Percentiles rank a stretch among this genome's conserved stretches.
Conservation (phyloP, 2,797 vertebrate genomes). For the Acomys russatus region DNA sequence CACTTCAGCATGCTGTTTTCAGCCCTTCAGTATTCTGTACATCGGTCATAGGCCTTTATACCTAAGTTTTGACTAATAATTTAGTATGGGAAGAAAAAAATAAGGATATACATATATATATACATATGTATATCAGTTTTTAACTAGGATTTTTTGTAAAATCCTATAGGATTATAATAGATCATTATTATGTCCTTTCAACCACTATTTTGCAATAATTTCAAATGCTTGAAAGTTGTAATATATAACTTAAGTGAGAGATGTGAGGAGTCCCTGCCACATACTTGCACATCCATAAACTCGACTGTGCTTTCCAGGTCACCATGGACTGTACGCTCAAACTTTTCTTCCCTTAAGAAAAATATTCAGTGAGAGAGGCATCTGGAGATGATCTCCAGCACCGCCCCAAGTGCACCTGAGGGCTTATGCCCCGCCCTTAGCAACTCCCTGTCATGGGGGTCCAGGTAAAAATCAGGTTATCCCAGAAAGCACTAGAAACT, state of each 20-base stretch:
- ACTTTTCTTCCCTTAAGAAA: neutral
- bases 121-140: neutral
- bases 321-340: neutral
- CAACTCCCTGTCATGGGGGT: neutral
- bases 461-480: slow-evolving; percentile 41
- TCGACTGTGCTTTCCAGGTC: neutral
- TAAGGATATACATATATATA: neutral
- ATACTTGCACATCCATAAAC: neutral
- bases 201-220: neutral
- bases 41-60: neutral
- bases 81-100: slow-evolving; percentile 26
- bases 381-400: neutral
- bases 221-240: slow-evolving; percentile 5
- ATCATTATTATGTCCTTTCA: neutral
- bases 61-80: neutral
- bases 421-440: neutral
- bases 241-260: neutral
- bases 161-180: no score
- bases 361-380: neutral
- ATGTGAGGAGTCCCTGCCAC: neutral
- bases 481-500: neutral
- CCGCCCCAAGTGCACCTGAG: neutral
- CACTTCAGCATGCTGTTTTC: neutral
- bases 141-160: no score
- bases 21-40: neutral